These are phyloP conservation scores for Hyperoplus lanceolatus DNA, from an alignment of 2,797 vertebrate species.

Conservation along the genomic window DNA sequence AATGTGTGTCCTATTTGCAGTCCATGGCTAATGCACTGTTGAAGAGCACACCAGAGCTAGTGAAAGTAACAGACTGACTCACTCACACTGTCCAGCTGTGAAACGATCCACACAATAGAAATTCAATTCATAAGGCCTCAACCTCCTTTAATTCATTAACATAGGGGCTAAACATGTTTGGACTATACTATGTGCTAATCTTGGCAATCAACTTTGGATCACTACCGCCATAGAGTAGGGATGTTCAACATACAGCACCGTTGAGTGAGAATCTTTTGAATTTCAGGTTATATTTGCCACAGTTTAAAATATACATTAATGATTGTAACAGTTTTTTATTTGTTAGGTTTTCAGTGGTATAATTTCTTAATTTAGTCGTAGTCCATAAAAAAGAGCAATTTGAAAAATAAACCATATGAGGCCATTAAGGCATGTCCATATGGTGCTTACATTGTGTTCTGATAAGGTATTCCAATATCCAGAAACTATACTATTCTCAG, in stretches of 20 bases:
- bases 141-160: not conserved
- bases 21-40: not conserved
- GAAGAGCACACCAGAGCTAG: not conserved
- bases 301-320: not conserved
- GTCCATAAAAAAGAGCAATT: not conserved
- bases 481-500: not conserved
- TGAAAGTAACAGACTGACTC: conserved; percentile 12
- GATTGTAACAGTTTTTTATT: not conserved
- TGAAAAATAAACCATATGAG: not conserved
- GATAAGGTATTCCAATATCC: not conserved
- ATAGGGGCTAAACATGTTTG: not conserved
- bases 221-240: not conserved
- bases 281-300: not conserved
- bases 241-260: not conserved
- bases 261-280: not conserved
- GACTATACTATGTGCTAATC: not conserved
- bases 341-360: not conserved
- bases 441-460: not conserved
- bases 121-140: not conserved
- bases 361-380: not conserved
- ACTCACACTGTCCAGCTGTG: not conserved
- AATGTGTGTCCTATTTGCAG: not conserved
- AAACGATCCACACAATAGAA: not conserved
- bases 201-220: not conserved
- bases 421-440: not conserved